A percentile compares a stretch with the other conserved stretches of the same genome.
Conservation (phyloP, 2,797 vertebrate genomes). For the Sardinella longiceps region DNA sequence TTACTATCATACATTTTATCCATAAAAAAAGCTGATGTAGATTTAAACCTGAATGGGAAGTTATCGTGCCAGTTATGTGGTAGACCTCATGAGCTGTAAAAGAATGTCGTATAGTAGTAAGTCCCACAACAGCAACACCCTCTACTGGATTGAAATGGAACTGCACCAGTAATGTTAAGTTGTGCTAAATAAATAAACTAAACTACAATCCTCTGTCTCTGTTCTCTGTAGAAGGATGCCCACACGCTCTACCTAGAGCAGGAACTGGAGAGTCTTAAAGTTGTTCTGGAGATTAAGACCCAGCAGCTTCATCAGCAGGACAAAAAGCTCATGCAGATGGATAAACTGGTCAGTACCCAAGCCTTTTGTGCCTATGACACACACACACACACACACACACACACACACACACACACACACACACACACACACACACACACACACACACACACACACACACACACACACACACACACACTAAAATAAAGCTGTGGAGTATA, state of each 20-base stretch:
- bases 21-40: not conserved
- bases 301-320: conserved; percentile 91
- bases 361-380: not conserved
- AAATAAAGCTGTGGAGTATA: not conserved
- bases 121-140: not conserved
- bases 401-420: too few species aligned
- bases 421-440: conserved; percentile 9
- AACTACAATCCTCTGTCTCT: conserved; percentile 45
- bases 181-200: too few species aligned
- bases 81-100: not conserved
- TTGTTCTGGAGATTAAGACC: conserved; percentile 93
- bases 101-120: not conserved
- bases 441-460: not conserved
- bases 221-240: conserved; percentile 82
- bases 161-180: too few species aligned
- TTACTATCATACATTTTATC: not conserved
- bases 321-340: conserved; percentile 90
- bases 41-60: not conserved
- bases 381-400: too few species aligned
- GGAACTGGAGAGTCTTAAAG: conserved; percentile 93
- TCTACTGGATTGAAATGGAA: conserved; percentile 5
- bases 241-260: conserved; percentile 90
- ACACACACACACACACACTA: too few species aligned
- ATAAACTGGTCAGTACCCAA: conserved; percentile 80
- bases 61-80: not conserved